Evolutionary conservation across 2,888 invertebrate genomes (phyloP).

Genomic region (Tinea semifulvella): DNA sequence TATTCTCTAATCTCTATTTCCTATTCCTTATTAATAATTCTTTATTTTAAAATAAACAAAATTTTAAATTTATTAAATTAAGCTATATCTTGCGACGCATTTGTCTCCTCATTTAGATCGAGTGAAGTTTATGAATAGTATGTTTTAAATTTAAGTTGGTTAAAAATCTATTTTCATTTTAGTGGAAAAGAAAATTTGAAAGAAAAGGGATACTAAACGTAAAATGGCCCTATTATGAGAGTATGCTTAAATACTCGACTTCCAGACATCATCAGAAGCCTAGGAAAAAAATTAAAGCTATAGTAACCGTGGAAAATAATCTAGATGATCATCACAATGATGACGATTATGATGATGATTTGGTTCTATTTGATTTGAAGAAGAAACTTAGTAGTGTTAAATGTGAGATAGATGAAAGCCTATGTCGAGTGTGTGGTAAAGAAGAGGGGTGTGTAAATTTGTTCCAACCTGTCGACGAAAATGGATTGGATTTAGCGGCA

Average conservation of each 20-base stretch:
- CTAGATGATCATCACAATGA: constrained; percentile 17
- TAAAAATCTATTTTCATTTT: constrained; percentile 21
- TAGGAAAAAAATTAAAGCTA: constrained; percentile 2
- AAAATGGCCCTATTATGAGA: constrained; percentile 52
- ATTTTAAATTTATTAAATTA: too few species aligned
- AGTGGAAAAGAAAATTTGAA: constrained; percentile 59
- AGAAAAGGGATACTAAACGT: constrained; percentile 49
- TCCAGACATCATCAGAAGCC: constrained; percentile 16
- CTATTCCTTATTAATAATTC: too few species aligned
- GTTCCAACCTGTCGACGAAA: constrained; percentile 34
- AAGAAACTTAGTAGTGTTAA: constrained; percentile 27
- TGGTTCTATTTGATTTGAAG: constrained; percentile 49
- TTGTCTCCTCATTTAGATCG: too few species aligned
- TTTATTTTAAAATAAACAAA: too few species aligned
- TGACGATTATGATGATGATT: constrained; percentile 47
- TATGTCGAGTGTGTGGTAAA: constrained; percentile 42
- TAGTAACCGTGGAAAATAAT: constrained; percentile 21
- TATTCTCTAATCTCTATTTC: too few species aligned
- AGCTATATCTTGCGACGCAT: too few species aligned
- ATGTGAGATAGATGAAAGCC: constrained; percentile 34
- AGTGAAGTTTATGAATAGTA: too few species aligned
- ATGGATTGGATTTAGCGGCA: constrained; percentile 38
- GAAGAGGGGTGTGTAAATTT: constrained; percentile 40
- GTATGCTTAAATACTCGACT: constrained; percentile 36
- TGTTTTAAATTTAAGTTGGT: too few species aligned